Evolutionary conservation across 2,113 vertebrate genomes (phyloP).

Genomic region (Sorex fumeus): DNA sequence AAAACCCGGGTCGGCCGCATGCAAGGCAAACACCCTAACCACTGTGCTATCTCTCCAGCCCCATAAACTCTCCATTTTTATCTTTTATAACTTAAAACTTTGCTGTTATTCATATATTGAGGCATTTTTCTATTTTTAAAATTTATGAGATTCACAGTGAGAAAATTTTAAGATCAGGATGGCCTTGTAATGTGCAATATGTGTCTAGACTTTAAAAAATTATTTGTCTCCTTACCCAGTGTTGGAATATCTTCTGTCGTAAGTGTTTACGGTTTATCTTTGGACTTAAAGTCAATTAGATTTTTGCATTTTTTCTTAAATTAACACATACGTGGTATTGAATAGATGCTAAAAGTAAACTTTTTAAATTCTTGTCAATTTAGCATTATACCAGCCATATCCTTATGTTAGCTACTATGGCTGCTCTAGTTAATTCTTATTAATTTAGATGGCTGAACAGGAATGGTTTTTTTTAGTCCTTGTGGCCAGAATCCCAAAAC

Average conservation of each 20-base stretch:
- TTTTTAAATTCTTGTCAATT: not conserved
- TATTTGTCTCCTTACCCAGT: not conserved
- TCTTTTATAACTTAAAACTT: not conserved
- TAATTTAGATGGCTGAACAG: not conserved
- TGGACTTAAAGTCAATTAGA: not conserved
- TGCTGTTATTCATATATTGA: not conserved
- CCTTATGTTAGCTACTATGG: not conserved
- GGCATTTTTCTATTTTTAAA: constrained; percentile 15
- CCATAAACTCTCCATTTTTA: constrained; percentile 1
- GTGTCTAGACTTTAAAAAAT: not conserved
- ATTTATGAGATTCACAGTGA: not conserved
- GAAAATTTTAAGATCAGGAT: not conserved
- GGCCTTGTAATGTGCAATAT: no score
- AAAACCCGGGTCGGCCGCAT: no score
- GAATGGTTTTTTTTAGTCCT: no score
- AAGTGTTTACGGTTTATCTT: constrained; percentile 12
- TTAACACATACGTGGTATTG: not conserved
- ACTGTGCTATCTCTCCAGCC: no score
- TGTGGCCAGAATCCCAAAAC: no score
- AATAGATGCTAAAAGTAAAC: not conserved
- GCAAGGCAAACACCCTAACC: no score
- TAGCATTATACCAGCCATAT: not conserved
- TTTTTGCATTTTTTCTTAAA: not conserved
- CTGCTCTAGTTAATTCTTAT: not conserved
- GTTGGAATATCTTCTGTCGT: not conserved